These are phyloP conservation scores for Sclerodermus sp. DNA, from an alignment of 2,888 invertebrate genomes.

Conservation along the genomic window DNA sequence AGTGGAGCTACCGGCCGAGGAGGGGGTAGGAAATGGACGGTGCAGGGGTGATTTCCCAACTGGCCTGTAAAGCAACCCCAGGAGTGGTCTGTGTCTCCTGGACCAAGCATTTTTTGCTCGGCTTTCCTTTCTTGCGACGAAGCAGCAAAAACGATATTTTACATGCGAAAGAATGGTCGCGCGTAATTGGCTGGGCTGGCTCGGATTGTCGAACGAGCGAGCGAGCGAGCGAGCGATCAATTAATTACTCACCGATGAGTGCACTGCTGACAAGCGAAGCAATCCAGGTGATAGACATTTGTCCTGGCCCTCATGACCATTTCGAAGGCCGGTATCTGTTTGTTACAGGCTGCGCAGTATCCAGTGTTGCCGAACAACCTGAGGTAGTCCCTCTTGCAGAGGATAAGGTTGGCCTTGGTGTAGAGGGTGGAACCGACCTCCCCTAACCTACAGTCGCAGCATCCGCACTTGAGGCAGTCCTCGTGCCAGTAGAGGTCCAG, in stretches of 20 bases:
- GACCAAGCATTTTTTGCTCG: conserved; percentile 20
- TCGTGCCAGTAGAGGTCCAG: conserved; percentile 96
- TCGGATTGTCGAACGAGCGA: no score
- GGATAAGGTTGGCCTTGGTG: conserved; percentile 91
- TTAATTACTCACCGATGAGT: conserved; percentile 82
- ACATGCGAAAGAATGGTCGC: not conserved
- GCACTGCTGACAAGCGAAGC: conserved; percentile 98
- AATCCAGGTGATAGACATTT: conserved; percentile 97
- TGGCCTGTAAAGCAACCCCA: conserved; percentile 60
- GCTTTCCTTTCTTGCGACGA: not conserved
- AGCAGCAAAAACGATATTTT: not conserved
- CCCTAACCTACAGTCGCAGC: conserved; percentile 94
- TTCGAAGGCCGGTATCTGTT: conserved; percentile 97
- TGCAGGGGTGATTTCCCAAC: conserved; percentile 60
- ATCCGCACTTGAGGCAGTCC: conserved; percentile 95
- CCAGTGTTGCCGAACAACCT: conserved; percentile 96
- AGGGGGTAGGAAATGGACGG: conserved; percentile 7
- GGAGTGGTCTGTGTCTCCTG: conserved; percentile 38
- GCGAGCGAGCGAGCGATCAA: not conserved
- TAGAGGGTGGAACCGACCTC: conserved; percentile 95
- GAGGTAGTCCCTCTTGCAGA: conserved; percentile 95
- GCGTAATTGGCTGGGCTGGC: no score
- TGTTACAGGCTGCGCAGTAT: conserved; percentile 95
- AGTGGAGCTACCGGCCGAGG: conserved; percentile 32
- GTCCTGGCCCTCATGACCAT: conserved; percentile 98